Conservation (phyloP, 2,888 invertebrate species). For the Eucera pruinosa region DNA sequence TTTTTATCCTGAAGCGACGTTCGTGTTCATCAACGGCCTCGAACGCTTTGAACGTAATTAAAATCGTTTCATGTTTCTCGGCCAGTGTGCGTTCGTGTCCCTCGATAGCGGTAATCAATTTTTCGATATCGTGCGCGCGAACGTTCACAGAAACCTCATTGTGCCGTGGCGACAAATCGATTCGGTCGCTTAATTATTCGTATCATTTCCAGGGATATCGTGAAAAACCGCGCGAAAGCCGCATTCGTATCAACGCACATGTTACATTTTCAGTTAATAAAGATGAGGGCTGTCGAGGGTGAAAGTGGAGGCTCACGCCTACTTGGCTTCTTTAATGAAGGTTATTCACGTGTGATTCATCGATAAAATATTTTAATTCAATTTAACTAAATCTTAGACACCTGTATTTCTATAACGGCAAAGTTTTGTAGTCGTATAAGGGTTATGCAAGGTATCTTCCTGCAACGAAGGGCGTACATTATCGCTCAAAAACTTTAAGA, state of each 20-base stretch:
- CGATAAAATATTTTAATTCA: no score
- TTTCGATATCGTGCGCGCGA: constrained; percentile 33
- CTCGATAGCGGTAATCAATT: constrained; percentile 43
- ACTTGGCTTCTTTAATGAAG: no score
- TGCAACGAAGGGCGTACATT: no score
- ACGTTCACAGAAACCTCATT: neutral
- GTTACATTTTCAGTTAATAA: neutral
- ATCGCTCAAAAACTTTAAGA: no score
- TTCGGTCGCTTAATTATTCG: constrained; percentile 43
- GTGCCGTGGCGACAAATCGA: constrained; percentile 30
- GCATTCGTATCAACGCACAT: neutral
- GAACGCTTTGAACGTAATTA: constrained; percentile 39
- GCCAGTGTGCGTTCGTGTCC: neutral
- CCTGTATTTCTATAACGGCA: no score
- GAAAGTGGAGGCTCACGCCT: no score
- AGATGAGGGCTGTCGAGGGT: neutral
- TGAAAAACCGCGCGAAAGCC: neutral
- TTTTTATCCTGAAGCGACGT: constrained; percentile 24
- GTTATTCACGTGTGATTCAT: no score
- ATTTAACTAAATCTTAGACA: no score
- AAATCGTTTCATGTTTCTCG: constrained; percentile 24
- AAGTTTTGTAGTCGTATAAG: no score
- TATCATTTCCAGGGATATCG: constrained; percentile 13
- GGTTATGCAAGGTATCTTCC: no score
- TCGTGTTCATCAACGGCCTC: constrained; percentile 5